These are phyloP conservation scores for Drosophila sechellia DNA, from an alignment of 1,140 invertebrate species.

Conservation along the genomic window DNA sequence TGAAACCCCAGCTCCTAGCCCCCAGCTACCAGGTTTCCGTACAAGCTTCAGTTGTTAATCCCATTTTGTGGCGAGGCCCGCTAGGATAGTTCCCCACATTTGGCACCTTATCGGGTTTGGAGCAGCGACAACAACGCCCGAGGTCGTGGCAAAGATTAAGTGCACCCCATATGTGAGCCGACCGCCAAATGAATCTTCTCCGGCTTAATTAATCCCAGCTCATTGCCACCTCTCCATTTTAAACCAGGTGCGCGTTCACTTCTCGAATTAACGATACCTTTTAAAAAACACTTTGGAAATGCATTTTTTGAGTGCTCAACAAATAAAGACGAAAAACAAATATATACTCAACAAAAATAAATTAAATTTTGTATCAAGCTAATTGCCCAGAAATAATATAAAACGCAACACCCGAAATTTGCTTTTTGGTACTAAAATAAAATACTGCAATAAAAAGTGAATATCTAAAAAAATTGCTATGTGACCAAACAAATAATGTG, in stretches of 20 bases:
- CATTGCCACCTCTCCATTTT: constrained; percentile 23
- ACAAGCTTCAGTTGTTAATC: constrained; percentile 56
- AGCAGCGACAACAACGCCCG: constrained; percentile 56
- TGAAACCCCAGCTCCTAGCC: too few relatives aligned
- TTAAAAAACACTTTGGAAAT: not conserved
- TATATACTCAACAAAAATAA: not conserved
- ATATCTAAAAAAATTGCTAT: not conserved
- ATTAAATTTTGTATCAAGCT: not conserved
- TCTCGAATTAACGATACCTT: constrained; percentile 7
- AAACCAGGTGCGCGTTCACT: not conserved
- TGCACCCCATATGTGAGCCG: constrained; percentile 13
- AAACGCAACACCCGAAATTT: not conserved
- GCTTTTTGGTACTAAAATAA: constrained; percentile 4
- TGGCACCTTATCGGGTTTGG: constrained; percentile 68
- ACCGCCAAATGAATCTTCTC: constrained; percentile 59
- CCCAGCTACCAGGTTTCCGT: not conserved
- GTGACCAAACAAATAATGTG: not conserved
- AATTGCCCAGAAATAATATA: not conserved
- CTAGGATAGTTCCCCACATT: constrained; percentile 70
- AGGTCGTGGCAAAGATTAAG: constrained; percentile 12
- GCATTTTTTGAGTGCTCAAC: too few relatives aligned
- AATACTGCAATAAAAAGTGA: not conserved
- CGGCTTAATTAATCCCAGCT: constrained; percentile 71
- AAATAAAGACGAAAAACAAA: not conserved
- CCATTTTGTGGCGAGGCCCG: constrained; percentile 32